Conservation (phyloP, 2,888 invertebrate species). For the Drosophila robusta region DNA sequence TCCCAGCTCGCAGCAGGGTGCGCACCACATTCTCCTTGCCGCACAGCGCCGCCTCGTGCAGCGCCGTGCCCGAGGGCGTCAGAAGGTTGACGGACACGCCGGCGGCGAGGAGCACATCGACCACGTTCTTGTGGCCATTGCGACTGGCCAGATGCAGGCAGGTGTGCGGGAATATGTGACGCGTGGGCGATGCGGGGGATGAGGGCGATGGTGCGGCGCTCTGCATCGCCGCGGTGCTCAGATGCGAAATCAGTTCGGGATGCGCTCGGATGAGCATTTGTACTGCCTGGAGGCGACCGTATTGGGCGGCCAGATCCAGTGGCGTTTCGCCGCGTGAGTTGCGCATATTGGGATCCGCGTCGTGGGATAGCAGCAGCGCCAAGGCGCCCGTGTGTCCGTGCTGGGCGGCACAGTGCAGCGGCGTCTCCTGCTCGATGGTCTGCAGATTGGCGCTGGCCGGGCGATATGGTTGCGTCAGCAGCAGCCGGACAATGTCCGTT, state of each 20-base stretch:
- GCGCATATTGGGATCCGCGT: constrained; percentile 94
- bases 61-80: constrained; percentile 94
- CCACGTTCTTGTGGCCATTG: constrained; percentile 95
- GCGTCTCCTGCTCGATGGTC: constrained; percentile 96
- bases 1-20: constrained; percentile 92
- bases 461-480: constrained; percentile 92
- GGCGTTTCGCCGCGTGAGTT: constrained; percentile 96
- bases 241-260: constrained; percentile 92
- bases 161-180: constrained; percentile 87
- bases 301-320: constrained; percentile 97
- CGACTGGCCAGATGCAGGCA: constrained; percentile 97
- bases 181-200: constrained; percentile 75
- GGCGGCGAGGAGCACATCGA: constrained; percentile 92
- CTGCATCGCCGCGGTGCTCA: constrained; percentile 85
- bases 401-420: constrained; percentile 96
- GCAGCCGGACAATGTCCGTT: constrained; percentile 93
- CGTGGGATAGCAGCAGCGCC: constrained; percentile 91
- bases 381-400: constrained; percentile 96
- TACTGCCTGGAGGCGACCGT: constrained; percentile 93
- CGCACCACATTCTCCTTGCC: constrained; percentile 95
- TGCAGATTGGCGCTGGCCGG: constrained; percentile 93
- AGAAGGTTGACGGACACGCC: constrained; percentile 95
- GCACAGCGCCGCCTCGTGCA: constrained; percentile 97
- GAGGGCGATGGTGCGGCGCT: constrained; percentile 68
- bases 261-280: constrained; percentile 93